Percentiles rank a stretch among this genome's conserved stretches.
Conservation (phyloP, 1,140 invertebrate species). For the Listronotus oregonensis region DNA sequence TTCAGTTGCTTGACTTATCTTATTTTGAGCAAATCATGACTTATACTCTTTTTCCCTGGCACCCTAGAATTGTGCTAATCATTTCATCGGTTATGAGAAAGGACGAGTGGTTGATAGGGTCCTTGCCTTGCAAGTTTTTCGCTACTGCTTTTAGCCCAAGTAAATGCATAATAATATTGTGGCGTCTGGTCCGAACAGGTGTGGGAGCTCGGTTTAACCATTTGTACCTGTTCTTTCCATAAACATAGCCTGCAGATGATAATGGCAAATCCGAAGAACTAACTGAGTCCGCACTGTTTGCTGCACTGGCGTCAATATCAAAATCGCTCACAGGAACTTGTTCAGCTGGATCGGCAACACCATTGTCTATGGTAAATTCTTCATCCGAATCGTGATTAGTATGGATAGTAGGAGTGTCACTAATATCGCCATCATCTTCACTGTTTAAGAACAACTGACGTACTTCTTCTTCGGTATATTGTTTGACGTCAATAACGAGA, state of each 20-base stretch:
- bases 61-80: too few relatives aligned
- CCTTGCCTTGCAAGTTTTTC: too few relatives aligned
- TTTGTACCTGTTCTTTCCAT: too few relatives aligned
- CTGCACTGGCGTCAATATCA: not conserved
- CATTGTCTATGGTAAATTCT: not conserved
- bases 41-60: too few relatives aligned
- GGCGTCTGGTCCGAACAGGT: not conserved
- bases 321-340: not conserved
- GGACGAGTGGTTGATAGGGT: too few relatives aligned
- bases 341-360: not conserved
- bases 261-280: not conserved
- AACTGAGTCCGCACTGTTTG: not conserved
- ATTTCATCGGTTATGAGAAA: too few relatives aligned
- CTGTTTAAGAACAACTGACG: not conserved
- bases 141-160: not conserved
- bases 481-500: not conserved
- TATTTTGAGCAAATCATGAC: too few relatives aligned
- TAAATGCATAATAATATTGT: not conserved
- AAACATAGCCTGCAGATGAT: too few relatives aligned
- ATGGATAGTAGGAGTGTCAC: not conserved
- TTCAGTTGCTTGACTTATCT: too few relatives aligned
- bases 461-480: not conserved
- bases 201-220: not conserved
- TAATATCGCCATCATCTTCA: constrained; percentile 1
- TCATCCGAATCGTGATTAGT: not conserved